These are phyloP conservation scores for Neoarius graeffei DNA, from an alignment of 2,113 vertebrate species.

Conservation along the genomic window DNA sequence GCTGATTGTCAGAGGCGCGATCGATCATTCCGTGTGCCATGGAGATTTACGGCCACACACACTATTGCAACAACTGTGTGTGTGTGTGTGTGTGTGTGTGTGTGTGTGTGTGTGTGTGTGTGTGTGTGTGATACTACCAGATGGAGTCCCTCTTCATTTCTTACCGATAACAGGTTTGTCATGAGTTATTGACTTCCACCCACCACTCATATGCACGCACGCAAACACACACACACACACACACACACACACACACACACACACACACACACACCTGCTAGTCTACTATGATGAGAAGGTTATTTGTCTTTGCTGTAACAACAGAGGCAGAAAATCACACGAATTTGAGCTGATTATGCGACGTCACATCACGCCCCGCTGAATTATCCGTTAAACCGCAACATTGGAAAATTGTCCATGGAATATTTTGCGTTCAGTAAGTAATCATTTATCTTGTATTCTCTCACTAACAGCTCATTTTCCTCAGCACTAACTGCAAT, in stretches of 20 bases:
- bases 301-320: background rate
- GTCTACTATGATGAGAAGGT: background rate
- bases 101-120: background rate
- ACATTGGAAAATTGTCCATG: background rate
- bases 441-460: background rate
- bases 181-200: slow-evolving; percentile 47
- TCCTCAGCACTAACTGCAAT: background rate
- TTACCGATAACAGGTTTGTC: slow-evolving; percentile 34
- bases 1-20: slow-evolving; percentile 34
- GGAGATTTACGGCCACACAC: slow-evolving; percentile 17
- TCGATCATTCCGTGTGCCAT: slow-evolving; percentile 45
- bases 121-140: slow-evolving; percentile 5
- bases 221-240: slow-evolving; percentile 37
- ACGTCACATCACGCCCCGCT: background rate
- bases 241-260: slow-evolving; percentile 11
- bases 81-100: background rate
- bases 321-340: background rate
- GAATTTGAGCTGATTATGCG: background rate
- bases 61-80: slow-evolving; percentile 6
- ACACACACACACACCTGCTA: slow-evolving; percentile 1
- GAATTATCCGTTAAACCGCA: background rate
- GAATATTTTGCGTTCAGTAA: background rate
- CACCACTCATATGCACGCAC: slow-evolving; percentile 34
- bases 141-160: slow-evolving; percentile 31
- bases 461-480: background rate